Conservation (phyloP, 1,140 invertebrate genomes). For the Hyphantria cunea region DNA sequence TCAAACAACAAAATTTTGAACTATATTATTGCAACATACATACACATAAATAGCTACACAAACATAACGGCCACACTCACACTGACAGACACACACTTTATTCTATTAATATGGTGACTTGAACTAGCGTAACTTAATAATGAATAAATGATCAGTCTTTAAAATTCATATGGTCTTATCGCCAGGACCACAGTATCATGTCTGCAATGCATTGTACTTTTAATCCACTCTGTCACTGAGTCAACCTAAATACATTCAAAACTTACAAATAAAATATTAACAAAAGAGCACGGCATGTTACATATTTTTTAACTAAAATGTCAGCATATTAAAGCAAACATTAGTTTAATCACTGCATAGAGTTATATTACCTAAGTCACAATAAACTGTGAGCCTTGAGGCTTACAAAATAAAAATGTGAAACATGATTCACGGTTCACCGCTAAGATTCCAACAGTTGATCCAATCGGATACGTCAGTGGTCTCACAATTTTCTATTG, state of each 20-base stretch:
- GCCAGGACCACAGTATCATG: constrained; percentile 54
- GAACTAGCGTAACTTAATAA: constrained; percentile 78
- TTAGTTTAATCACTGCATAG: constrained; percentile 58
- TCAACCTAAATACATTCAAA: constrained; percentile 64
- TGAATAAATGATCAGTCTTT: constrained; percentile 80
- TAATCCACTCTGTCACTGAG: constrained; percentile 72
- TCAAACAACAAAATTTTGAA: constrained; percentile 38
- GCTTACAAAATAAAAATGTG: constrained; percentile 32
- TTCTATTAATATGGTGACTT: constrained; percentile 67
- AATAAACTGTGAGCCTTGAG: constrained; percentile 40
- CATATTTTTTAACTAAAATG: constrained; percentile 59
- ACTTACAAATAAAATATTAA: constrained; percentile 64
- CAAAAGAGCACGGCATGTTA: constrained; percentile 74
- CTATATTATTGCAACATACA: constrained; percentile 49
- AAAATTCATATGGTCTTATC: constrained; percentile 61
- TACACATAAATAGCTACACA: constrained; percentile 64
- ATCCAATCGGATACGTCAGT: no score
- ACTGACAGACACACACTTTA: constrained; percentile 45
- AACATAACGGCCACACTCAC: constrained; percentile 54
- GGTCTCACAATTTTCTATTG: no score
- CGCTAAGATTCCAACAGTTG: no score
- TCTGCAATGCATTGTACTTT: constrained; percentile 53
- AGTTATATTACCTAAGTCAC: constrained; percentile 51
- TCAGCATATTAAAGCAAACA: constrained; percentile 67
- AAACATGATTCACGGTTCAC: constrained; percentile 22